Base-by-base conservation (phyloP, 2,888 invertebrate species). In the Neria commutata region DNA sequence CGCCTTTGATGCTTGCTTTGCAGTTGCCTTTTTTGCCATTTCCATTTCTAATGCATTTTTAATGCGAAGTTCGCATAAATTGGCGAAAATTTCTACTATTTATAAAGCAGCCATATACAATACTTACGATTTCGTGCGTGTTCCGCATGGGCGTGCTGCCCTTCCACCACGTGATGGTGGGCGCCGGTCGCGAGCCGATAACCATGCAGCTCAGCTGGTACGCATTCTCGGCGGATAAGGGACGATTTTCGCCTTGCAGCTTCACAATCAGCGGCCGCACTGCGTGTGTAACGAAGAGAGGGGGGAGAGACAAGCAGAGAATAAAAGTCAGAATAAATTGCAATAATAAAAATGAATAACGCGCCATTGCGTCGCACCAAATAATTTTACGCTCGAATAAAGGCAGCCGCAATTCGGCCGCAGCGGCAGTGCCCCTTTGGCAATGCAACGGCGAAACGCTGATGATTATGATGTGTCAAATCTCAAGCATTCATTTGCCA, bases 151-250 rank as follows among this genome's bases (percentile, higher is more conserved):
- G 85, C 5, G 85, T 84, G 75, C 88, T 88, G 54, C 89, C 90
- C 79, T 89, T 90, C 87, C 89, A 90, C 91, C 91, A 91, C 51
- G 88, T 87, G 73, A 91, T 88, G 67, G 86, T 85, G n/a, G 91
- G 90, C n/a, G 86, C 85, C 29, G 91, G 91, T 70, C 89, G 84
- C 47, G 91, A 88, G 29, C 91, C 91, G 60, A 88, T 86, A 45
- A 90, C 88, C 76, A 89, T 87, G 78, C 91, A 91, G 70, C 84
- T 86, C 66, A 91, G 83, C 77, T 89, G 88, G 82, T 91, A 90
- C 66, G 87, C 85, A 75, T 84, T 86, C 62, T 88, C 88, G 24
- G 90, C 89, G 55, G 90, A 90, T 69, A 91, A 82, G 56, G 91
- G 88, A 69, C 86, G 86, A 79, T 89, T 89, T 71, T 89, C 87